phyloP scores from a whole-genome alignment of 2,113 vertebrate genomes.

The Pampusana beccarii region DNA sequence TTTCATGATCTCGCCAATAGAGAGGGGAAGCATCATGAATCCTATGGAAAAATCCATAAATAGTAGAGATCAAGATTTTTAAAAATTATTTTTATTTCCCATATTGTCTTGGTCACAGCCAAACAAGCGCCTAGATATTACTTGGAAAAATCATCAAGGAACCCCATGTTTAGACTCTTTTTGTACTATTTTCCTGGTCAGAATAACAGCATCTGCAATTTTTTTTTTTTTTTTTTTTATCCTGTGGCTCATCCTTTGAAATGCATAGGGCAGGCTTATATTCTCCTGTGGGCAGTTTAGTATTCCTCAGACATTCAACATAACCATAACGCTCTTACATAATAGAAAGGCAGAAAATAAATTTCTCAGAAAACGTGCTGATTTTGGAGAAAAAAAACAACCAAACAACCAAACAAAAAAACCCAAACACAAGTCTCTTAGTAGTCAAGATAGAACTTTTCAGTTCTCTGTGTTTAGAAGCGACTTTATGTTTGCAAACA shows the following conservation, averaged over 20 bases:
- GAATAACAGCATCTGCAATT: background rate
- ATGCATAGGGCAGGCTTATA: background rate
- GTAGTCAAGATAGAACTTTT: background rate
- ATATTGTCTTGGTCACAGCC: background rate
- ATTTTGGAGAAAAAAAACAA: background rate
- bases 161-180: background rate
- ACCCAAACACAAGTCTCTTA: background rate
- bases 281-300: background rate
- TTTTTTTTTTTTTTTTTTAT: background rate
- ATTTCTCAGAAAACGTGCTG: background rate
- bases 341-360: background rate
- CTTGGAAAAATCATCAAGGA: background rate
- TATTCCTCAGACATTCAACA: background rate
- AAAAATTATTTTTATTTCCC: background rate
- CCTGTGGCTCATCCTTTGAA: background rate
- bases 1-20: background rate
- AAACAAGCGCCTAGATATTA: background rate
- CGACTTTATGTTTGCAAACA: background rate
- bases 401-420: background rate
- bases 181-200: background rate
- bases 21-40: fast-evolving
- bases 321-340: background rate
- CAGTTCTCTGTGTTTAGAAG: background rate
- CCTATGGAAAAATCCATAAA: background rate
- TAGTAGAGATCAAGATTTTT: background rate